Evolutionary conservation across 2,797 vertebrate species (phyloP), one percentile per base, ranked within the genome.

Genomic region (Taenioides sp.): DNA sequence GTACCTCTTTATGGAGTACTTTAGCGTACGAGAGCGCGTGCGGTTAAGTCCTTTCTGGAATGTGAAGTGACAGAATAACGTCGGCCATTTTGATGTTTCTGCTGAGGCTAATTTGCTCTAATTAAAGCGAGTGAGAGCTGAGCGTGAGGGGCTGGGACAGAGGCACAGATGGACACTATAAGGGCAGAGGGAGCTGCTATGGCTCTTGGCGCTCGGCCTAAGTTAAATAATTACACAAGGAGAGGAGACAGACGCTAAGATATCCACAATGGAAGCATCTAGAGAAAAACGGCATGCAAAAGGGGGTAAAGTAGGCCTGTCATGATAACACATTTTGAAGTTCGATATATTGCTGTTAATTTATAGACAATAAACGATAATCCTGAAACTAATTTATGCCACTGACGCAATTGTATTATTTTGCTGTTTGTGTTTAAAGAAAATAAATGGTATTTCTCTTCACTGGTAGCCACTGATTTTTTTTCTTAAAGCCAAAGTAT

Each of bases 221-320:
- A 86, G 85, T 87, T 84, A 87, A 89, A 91, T 89, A 87, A 91
- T 89, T 90, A 84, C 79, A 88, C 76, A 67, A 81, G 75, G 84
- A 89, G 75, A 77, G 74, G 73, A 79, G 73, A 71, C 78, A n/a
- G 77, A 74, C 76, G 87, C 81, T 76, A 77, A 79, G 71, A 77
- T 67, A 77, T 71, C 67, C 34, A 1, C 70, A 28, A 69, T 69
- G 50, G 69, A 59, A 28, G 62, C 69, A 55, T 65, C 82, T 82
- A 87, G 9, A 54, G 84, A 76, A 84, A 82, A 84, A 76, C 77
- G 70, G 77, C 81, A 86, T 73, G 67, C 3, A 20, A 10, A 12
- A 37, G 28, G 1, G 20, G 20, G 20, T 7, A 59, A 4, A 28
- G 14, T 28, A 28, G 25, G 25, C 34, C 34, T 37, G 34, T 37